Conservation (phyloP, 2,888 invertebrate species). For the Endotricha flammealis region DNA sequence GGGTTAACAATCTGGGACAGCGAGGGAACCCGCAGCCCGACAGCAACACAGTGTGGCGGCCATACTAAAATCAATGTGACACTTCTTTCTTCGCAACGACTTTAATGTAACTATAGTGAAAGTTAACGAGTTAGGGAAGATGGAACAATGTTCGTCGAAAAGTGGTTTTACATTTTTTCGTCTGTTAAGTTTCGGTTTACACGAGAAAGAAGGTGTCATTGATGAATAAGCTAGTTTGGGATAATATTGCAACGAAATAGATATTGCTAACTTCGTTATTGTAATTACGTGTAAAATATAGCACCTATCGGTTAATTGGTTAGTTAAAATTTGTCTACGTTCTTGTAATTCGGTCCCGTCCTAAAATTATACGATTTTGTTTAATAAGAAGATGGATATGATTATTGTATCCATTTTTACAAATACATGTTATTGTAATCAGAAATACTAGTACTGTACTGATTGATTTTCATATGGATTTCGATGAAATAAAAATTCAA, state of each 20-base stretch:
- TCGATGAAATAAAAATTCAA: too few relatives aligned
- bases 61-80: constrained; percentile 77
- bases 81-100: constrained; percentile 32
- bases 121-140: not conserved
- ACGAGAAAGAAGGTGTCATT: constrained; percentile 33
- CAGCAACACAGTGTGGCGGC: constrained; percentile 86
- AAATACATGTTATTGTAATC: not conserved
- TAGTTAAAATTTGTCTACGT: constrained; percentile 37
- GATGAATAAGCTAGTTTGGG: constrained; percentile 13
- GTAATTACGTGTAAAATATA: constrained; percentile 41
- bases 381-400: constrained; percentile 1
- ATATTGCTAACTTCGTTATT: constrained; percentile 31
- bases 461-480: too few relatives aligned
- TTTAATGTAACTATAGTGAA: constrained; percentile 19
- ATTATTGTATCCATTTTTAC: not conserved
- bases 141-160: constrained; percentile 16
- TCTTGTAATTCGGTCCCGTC: constrained; percentile 63
- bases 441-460: not conserved
- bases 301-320: constrained; percentile 30
- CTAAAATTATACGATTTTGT: constrained; percentile 58
- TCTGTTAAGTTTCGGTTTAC: constrained; percentile 4
- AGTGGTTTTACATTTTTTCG: constrained; percentile 23
- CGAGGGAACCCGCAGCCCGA: constrained; percentile 80
- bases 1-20: constrained; percentile 74
- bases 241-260: constrained; percentile 53